Conservation (phyloP, 35 echinoderm and acorn worm species). For the Hemicentrotus pulcherrimus region DNA sequence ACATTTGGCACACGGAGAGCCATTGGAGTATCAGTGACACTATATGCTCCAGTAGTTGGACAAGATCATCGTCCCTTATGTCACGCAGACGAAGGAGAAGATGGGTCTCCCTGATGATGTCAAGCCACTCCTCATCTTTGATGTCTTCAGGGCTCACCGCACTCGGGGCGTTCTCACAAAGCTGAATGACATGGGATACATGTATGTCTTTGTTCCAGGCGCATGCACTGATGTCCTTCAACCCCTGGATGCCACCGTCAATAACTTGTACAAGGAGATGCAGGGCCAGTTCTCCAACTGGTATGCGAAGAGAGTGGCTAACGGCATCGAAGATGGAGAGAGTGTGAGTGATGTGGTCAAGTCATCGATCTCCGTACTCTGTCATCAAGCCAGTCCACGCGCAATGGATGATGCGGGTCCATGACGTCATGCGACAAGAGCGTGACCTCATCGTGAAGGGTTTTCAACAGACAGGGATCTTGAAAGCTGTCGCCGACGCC, state of each 20-base stretch:
- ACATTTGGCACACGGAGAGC: neutral
- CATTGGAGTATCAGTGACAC: neutral
- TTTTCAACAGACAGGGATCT: conserved; percentile 29
- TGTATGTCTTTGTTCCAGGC: neutral
- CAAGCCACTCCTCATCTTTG: neutral
- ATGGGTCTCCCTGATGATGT: neutral
- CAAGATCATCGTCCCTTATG: neutral
- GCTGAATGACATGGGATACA: neutral
- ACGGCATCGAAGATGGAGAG: neutral
- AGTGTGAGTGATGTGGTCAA: neutral
- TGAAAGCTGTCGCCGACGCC: conserved; percentile 26
- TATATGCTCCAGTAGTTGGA: neutral
- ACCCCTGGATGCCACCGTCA: conserved; percentile 22
- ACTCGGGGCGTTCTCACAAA: neutral
- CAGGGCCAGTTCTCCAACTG: neutral
- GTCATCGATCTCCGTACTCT: neutral
- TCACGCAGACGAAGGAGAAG: neutral
- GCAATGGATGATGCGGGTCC: neutral
- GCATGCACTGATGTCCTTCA: neutral
- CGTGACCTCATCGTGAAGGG: neutral
- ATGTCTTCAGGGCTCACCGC: neutral
- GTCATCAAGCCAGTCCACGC: neutral
- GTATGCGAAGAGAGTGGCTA: neutral
- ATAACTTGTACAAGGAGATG: conserved; percentile 27
- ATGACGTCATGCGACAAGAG: neutral